Evolutionary conservation across 2,797 vertebrate genomes (phyloP).

Genomic region (Myotis myotis): DNA sequence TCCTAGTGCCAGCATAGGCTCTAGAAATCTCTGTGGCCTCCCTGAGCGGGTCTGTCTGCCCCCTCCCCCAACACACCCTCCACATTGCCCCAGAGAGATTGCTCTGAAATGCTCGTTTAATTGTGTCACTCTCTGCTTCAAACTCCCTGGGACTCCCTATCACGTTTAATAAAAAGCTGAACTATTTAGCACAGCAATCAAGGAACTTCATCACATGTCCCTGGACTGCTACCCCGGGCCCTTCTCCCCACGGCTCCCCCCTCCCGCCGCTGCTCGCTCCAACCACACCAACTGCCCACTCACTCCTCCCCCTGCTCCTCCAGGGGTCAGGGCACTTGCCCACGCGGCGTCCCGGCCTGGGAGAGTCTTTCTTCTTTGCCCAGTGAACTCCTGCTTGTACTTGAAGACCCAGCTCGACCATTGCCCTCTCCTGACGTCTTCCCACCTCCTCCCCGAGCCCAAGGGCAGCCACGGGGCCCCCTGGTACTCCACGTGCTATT

Average conservation of each 20-base stretch:
- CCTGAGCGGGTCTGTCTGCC: background rate
- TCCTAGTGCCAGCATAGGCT: background rate
- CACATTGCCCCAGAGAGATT: background rate
- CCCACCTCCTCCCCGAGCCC: background rate
- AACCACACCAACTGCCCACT: background rate
- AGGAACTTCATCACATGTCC: background rate
- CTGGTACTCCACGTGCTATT: background rate
- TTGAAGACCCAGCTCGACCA: background rate
- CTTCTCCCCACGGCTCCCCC: fast-evolving
- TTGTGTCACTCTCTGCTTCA: background rate
- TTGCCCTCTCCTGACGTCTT: background rate
- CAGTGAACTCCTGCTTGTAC: background rate
- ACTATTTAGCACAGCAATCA: background rate
- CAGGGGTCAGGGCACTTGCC: background rate
- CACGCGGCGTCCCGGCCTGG: background rate
- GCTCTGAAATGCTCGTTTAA: background rate
- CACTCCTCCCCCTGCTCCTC: background rate
- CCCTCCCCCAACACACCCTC: fast-evolving
- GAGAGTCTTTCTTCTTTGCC: background rate
- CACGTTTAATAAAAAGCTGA: conserved; percentile 2
- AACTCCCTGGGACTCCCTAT: background rate
- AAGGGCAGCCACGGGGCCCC: no score
- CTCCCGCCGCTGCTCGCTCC: background rate
- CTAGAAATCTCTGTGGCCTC: no score
- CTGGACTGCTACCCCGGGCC: background rate